Base-by-base conservation (phyloP, 2,797 vertebrate genomes). In the Bradypodion ventrale region DNA sequence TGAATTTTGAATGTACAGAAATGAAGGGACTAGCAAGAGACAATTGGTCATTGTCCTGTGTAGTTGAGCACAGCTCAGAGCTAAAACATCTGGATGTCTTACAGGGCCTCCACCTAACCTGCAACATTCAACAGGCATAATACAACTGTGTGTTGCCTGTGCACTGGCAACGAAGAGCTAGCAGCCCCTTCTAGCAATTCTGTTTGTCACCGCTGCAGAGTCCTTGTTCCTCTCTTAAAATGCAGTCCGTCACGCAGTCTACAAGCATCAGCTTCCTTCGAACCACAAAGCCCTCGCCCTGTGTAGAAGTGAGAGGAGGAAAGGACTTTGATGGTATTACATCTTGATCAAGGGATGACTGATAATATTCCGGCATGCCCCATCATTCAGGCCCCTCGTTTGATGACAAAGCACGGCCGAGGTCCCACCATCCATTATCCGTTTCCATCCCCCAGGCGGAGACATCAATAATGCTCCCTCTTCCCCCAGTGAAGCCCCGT, bases 271-370 rank as follows among this genome's bases (percentile, higher is more conserved):
- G 25, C 72, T 29, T 62, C 70, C 5, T 4, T 6, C 2, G 5
- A 32, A 68, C 7, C 1, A 78, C 73, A 2, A 15, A n/a, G 52
- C 40, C 2, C 75, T 83, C 82, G 7, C 37, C 29, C 5, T 83
- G n/a, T 86, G 75, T 88, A 83, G 69, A 27, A 91, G 90, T 69
- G 85, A 91, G 90, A 89, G 87, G 83, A 88, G 87, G 92, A 68
- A 89, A 88, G 23, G 89, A 88, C 91, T 88, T 89, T 0, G 83
- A 95, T 92, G 95, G 96, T 96, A 96, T 97, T 98, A 97, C 96
- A 97, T 98, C 98, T 99, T 98, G 98, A 98, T 99, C 98, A 98
- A 98, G 96, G 97, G 96, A 98, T 99, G 98, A 99, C 97, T 97
- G 98, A 99, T 99, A 97, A 97, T 97, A 96, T 96, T 96, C 95